Evolutionary conservation across 2,113 vertebrate species (phyloP).

Genomic region (Ia io): DNA sequence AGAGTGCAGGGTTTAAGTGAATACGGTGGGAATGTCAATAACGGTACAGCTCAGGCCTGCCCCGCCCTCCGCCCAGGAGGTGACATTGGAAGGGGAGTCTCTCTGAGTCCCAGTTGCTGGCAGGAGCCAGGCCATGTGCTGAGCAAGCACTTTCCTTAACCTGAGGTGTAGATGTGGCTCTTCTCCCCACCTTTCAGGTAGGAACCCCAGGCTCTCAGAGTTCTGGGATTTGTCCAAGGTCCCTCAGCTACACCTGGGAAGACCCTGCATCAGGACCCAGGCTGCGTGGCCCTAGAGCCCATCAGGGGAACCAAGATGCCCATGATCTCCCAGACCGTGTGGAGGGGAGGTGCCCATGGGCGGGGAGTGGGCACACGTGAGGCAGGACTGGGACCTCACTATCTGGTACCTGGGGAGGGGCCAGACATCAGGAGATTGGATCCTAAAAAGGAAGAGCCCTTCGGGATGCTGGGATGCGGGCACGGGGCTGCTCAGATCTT

Average conservation of each 20-base stretch:
- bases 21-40: not conserved
- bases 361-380: not conserved
- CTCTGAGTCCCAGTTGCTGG: not conserved
- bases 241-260: not conserved
- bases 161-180: not conserved
- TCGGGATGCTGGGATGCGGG: accelerated
- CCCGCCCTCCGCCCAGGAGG: not conserved
- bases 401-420: not conserved
- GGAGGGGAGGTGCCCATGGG: not conserved
- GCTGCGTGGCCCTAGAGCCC: not conserved
- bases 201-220: not conserved
- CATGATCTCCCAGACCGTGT: not conserved
- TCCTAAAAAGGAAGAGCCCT: not conserved
- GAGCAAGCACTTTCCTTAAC: not conserved
- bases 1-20: not conserved
- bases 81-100: not conserved
- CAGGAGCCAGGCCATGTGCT: not conserved
- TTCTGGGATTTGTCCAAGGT: not conserved
- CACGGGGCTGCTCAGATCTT: not conserved
- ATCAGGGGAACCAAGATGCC: not conserved
- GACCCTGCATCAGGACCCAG: not conserved
- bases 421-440: not conserved
- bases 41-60: not conserved
- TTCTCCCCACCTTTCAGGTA: not conserved
- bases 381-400: not conserved